A percentile compares a stretch with the other conserved stretches of the same genome.
Conservation (phyloP, 2,888 invertebrate genomes). For the Caenorhabditis angaria region DNA sequence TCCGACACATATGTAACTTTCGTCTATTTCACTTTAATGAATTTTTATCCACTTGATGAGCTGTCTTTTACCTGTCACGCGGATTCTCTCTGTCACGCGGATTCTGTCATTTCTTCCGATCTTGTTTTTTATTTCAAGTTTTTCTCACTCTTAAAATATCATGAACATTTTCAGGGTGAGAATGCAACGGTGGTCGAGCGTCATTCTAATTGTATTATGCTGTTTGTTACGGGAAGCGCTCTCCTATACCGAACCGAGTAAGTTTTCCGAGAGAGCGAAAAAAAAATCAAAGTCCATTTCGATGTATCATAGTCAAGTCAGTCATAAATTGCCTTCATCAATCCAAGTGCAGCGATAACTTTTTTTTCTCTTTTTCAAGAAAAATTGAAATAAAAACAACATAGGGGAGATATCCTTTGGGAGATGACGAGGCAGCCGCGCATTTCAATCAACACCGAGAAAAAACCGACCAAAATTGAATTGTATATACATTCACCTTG, state of each 20-base stretch:
- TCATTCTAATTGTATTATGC: constrained; percentile 40
- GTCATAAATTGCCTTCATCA: background rate
- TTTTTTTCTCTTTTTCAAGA: background rate
- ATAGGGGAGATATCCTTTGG: background rate
- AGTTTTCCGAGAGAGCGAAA: constrained; percentile 5
- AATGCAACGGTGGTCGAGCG: constrained; percentile 51
- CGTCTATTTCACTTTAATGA: background rate
- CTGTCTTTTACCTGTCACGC: background rate
- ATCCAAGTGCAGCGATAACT: background rate
- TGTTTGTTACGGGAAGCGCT: constrained; percentile 38
- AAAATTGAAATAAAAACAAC: constrained; percentile 2
- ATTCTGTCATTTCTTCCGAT: no score
- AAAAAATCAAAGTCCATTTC: no score
- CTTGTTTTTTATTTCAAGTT: background rate
- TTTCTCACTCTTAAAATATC: background rate
- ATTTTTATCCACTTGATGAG: background rate
- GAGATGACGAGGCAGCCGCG: constrained; percentile 1
- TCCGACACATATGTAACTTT: background rate
- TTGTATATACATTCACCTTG: background rate
- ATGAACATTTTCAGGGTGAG: constrained; percentile 30
- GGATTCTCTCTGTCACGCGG: no score
- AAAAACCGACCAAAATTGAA: background rate
- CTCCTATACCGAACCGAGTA: constrained; percentile 47
- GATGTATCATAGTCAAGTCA: no score
- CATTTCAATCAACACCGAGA: background rate